Evolutionary conservation across 2,797 vertebrate genomes (phyloP).

Genomic region (Knipowitschia caucasica): DNA sequence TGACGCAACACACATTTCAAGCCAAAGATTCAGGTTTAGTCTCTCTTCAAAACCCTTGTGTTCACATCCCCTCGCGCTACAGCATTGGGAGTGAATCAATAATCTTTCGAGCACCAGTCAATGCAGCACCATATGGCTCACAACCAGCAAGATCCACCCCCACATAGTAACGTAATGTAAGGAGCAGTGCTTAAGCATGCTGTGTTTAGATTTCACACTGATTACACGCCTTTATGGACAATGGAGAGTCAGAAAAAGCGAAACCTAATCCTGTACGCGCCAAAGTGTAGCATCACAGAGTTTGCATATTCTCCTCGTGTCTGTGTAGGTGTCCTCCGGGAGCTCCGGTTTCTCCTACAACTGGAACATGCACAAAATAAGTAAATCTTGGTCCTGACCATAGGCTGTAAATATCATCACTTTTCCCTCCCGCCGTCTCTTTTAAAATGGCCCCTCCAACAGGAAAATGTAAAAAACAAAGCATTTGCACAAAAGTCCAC

Average conservation of each 20-base stretch:
- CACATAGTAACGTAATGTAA: slow-evolving; percentile 39
- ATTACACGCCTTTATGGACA: slow-evolving; percentile 23
- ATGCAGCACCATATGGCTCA: slow-evolving; percentile 64
- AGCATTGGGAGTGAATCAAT: slow-evolving; percentile 61
- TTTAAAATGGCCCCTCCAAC: no score
- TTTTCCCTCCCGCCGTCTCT: no score
- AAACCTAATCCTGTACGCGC: slow-evolving; percentile 3
- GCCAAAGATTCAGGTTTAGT: slow-evolving; percentile 43
- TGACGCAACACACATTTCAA: slow-evolving; percentile 59
- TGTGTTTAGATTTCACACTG: slow-evolving; percentile 21
- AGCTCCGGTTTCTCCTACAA: no score
- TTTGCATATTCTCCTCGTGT: no score
- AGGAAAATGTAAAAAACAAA: no score
- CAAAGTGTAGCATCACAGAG: not conserved
- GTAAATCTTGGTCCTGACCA: no score
- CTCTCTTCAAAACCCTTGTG: not conserved
- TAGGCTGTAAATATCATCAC: no score
- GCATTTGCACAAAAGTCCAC: no score
- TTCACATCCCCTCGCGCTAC: not conserved
- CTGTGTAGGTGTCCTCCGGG: no score
- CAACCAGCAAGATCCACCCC: slow-evolving; percentile 48
- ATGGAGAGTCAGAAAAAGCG: slow-evolving; percentile 17
- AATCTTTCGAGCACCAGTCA: slow-evolving; percentile 64
- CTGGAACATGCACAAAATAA: no score
- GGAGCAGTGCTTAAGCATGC: slow-evolving; percentile 35